phyloP scores from a whole-genome alignment of 92 coral and sea anemone genomes.

The Metridium senile region DNA sequence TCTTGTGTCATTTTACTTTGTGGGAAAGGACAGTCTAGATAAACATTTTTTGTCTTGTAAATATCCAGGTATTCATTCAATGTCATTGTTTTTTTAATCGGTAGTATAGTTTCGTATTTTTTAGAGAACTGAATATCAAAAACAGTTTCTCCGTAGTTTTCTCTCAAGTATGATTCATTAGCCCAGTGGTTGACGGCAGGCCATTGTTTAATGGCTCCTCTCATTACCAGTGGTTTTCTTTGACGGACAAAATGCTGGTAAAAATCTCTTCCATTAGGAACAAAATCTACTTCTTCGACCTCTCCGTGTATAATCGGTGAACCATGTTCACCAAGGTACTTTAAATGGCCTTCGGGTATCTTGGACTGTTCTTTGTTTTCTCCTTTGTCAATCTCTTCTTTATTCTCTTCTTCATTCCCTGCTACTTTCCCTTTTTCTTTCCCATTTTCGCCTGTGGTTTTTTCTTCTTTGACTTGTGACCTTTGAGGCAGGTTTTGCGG shows the following conservation, averaged over 20 bases:
- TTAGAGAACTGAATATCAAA: constrained; percentile 93
- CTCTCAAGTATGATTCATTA: constrained; percentile 81
- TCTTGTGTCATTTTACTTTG: constrained; percentile 87
- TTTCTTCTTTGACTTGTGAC: neutral
- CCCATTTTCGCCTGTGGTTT: neutral
- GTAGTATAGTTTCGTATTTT: constrained; percentile 84
- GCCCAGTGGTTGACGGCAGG: constrained; percentile 96
- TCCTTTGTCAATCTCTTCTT: constrained; percentile 3
- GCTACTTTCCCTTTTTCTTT: neutral
- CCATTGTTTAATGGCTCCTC: constrained; percentile 90
- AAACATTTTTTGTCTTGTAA: constrained; percentile 82
- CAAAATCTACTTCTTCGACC: constrained; percentile 87
- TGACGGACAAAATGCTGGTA: constrained; percentile 84
- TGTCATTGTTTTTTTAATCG: constrained; percentile 88
- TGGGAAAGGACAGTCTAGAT: constrained; percentile 91
- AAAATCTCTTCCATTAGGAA: constrained; percentile 94
- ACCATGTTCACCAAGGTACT: constrained; percentile 92
- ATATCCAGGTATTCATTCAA: constrained; percentile 79
- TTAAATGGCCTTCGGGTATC: constrained; percentile 72
- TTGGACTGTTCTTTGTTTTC: constrained; percentile 1
- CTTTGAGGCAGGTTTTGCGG: neutral
- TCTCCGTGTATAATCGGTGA: constrained; percentile 62
- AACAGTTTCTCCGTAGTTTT: constrained; percentile 82
- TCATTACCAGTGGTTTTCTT: constrained; percentile 79
- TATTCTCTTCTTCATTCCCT: neutral